Evolutionary conservation across 2,797 vertebrate genomes (phyloP).

Genomic region (Enteromius thamalakanensis): DNA sequence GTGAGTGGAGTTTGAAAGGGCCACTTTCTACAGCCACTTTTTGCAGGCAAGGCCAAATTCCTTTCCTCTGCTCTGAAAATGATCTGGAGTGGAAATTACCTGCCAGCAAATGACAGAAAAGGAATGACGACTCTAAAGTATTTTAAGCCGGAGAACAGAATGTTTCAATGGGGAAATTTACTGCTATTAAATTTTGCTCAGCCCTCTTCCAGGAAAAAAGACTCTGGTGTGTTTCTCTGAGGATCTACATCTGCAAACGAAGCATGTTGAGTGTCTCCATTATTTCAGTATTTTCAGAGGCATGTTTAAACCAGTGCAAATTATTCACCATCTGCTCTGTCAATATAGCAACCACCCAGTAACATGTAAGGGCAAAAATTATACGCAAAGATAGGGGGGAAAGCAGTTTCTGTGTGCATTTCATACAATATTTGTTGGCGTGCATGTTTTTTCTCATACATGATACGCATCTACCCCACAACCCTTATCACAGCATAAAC

Average conservation of each 20-base stretch:
- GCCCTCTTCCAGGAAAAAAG: constrained; percentile 2
- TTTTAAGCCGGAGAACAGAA: neutral
- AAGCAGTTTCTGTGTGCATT: too few relatives aligned
- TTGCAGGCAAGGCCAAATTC: constrained; percentile 69
- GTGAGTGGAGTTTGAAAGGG: constrained; percentile 57
- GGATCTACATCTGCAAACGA: constrained; percentile 2
- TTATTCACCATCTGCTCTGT: constrained; percentile 9
- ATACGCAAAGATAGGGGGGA: too few relatives aligned
- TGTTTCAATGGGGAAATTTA: neutral
- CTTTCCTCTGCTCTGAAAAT: constrained; percentile 69
- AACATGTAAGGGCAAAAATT: neutral
- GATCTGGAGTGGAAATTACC: constrained; percentile 65
- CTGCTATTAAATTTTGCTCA: neutral
- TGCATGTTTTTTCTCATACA: too few relatives aligned
- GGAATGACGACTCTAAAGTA: neutral
- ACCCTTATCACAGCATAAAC: too few relatives aligned
- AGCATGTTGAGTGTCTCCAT: neutral
- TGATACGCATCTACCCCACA: too few relatives aligned
- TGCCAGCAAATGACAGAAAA: constrained; percentile 32
- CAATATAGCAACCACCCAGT: neutral
- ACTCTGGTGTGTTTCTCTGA: neutral
- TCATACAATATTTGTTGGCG: too few relatives aligned
- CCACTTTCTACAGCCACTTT: constrained; percentile 64
- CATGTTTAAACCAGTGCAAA: constrained; percentile 15
- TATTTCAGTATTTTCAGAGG: constrained; percentile 15